These are phyloP conservation scores for Plecturocebus donacophilus DNA, from an alignment of 2,113 vertebrate species.

Conservation along the genomic window DNA sequence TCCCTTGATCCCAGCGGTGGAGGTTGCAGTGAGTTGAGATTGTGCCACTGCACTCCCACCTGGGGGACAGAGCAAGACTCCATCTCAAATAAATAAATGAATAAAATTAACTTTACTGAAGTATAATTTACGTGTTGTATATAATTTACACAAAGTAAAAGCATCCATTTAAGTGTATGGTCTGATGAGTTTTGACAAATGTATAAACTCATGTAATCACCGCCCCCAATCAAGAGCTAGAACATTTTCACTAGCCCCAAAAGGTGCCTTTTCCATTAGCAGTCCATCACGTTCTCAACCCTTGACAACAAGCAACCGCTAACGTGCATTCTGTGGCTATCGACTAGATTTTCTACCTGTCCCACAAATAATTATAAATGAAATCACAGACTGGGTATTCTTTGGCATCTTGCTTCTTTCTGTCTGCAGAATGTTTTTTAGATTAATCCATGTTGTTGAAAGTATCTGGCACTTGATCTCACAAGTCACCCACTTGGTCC, in stretches of 20 bases:
- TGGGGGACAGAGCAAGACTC: no score
- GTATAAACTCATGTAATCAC: neutral
- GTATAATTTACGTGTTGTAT: neutral
- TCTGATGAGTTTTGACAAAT: neutral
- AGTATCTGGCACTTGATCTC: neutral
- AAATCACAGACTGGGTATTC: neutral
- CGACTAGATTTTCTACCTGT: neutral
- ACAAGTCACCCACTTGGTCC: no score
- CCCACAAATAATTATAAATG: neutral
- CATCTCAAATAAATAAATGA: no score
- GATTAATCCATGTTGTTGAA: neutral
- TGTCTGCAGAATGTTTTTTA: neutral
- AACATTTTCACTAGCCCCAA: neutral
- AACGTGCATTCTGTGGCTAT: neutral
- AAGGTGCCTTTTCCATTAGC: neutral
- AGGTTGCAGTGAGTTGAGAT: no score
- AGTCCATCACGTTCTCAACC: neutral
- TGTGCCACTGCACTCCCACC: no score
- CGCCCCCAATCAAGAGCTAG: neutral
- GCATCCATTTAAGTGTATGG: neutral
- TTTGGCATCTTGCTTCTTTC: neutral
- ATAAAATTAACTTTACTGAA: neutral
- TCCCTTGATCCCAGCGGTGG: no score
- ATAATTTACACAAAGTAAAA: neutral
- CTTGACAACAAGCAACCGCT: accelerated